Conservation (phyloP, 2,888 invertebrate species). For the Platycnemis pennipes region DNA sequence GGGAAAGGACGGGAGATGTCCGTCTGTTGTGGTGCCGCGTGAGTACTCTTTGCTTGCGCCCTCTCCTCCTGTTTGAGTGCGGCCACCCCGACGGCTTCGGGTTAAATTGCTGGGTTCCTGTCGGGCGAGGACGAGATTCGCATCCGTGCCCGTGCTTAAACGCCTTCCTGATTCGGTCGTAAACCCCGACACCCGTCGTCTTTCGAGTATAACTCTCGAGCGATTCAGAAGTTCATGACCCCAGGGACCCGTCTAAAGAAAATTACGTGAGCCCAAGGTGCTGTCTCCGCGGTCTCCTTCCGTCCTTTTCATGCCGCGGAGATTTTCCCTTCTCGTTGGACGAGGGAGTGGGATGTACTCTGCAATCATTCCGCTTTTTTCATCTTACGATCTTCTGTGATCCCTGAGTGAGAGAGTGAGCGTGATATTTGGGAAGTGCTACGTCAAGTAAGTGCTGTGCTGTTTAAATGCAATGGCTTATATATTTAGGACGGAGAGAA, state of each 20-base stretch:
- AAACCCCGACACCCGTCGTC: neutral
- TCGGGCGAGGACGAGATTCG: neutral
- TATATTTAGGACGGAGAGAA: too few relatives aligned
- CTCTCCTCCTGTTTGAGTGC: neutral
- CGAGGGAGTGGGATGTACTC: neutral
- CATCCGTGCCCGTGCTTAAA: constrained; percentile 5
- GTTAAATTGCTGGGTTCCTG: neutral
- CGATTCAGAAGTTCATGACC: neutral
- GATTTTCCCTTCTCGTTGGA: neutral
- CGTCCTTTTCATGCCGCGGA: neutral
- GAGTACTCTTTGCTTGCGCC: neutral
- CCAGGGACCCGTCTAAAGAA: neutral
- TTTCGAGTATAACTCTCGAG: neutral
- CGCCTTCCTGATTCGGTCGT: constrained; percentile 18
- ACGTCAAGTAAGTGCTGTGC: neutral
- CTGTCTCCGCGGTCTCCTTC: neutral
- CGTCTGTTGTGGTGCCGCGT: neutral
- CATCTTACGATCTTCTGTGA: neutral
- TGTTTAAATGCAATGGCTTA: too few relatives aligned
- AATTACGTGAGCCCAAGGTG: neutral
- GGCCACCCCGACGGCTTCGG: neutral
- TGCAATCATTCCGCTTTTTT: neutral
- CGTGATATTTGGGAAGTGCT: too few relatives aligned
- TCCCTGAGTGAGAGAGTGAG: neutral
- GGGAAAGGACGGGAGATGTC: neutral